Evolutionary conservation across 2,797 vertebrate species (phyloP), one percentile per base, ranked within the genome.

Genomic region (Balearica regulorum): DNA sequence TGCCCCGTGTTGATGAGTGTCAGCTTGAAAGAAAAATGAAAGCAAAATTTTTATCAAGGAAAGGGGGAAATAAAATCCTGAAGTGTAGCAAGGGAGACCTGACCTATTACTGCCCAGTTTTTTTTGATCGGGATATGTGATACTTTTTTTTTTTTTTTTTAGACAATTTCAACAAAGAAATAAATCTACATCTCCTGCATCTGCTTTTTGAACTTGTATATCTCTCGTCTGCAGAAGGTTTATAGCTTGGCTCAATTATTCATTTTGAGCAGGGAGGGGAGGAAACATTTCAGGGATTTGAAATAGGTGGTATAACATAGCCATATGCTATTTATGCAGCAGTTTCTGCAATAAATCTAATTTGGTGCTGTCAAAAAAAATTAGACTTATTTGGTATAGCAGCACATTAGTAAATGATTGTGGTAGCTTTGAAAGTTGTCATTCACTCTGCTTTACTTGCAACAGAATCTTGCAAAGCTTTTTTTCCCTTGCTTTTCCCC

Each of bases 251-350:
- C 97, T 98, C 97, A 93, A 95, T 97, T 97, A 97, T 80, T 96
- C 96, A 87, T 93, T 98, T 98, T 95, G 96, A 94, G 57, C 49
- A 87, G 94, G 96, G 97, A 97, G 96, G 89, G 94, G 97, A 97
- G 88, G 96, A 93, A 96, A 90, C 97, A 90, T 98, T 97, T 91
- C 90, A 83, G 95, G 94, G 96, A 97, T 98, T 97, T 97, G 97
- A 98, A 98, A 98, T 98, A 98, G 98, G 98, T 98, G 97, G 96
- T 98, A 97, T 98, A 98, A 97, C 97, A 98, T 53, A 96, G 96
- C 97, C 98, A 98, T 98, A 98, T 98, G 98, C 98, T 98, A 98
- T 98, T 98, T 98, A 97, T 98, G 97, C 98, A 97, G 97, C 97
- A 97, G 97, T 98, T 98, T 98, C 97, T 98, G 97, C 97, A 98